phyloP scores from a whole-genome alignment of 2,797 vertebrate genomes.

The Chromobotia macracanthus region DNA sequence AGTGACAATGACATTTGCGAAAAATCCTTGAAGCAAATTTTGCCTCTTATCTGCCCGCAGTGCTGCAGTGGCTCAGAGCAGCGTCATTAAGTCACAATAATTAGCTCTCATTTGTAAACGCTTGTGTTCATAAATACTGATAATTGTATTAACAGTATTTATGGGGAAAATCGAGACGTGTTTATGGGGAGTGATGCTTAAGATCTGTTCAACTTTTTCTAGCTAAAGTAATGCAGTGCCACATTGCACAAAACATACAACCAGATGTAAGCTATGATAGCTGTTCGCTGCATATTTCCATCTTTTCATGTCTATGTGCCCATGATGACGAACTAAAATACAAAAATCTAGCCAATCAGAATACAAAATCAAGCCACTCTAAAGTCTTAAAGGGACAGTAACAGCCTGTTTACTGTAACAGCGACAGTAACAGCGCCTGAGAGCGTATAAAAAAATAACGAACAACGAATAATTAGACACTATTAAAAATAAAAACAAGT shows the following conservation, averaged over 20 bases:
- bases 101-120: conserved; percentile 81
- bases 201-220: conserved; percentile 9
- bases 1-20: conserved; percentile 84
- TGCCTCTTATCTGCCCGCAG: conserved; percentile 72
- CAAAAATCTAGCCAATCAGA: no score
- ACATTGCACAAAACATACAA: not conserved
- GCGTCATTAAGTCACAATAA: conserved; percentile 81
- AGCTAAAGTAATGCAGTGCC: not conserved
- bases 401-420: no score
- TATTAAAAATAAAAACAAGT: not conserved
- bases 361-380: not conserved
- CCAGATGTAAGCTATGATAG: not conserved
- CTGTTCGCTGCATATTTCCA: no score
- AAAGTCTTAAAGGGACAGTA: not conserved
- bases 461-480: not conserved
- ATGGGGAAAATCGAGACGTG: conserved; percentile 60
- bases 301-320: no score
- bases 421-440: no score
- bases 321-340: no score
- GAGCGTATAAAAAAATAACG: not conserved
- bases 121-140: conserved; percentile 75
- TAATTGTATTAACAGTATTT: conserved; percentile 74
- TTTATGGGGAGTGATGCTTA: conserved; percentile 14
- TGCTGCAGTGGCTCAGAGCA: conserved; percentile 67
- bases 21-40: conserved; percentile 81